These are phyloP conservation scores for Choristoneura fumiferana DNA, from an alignment of 1,140 invertebrate genomes.

Conservation along the genomic window DNA sequence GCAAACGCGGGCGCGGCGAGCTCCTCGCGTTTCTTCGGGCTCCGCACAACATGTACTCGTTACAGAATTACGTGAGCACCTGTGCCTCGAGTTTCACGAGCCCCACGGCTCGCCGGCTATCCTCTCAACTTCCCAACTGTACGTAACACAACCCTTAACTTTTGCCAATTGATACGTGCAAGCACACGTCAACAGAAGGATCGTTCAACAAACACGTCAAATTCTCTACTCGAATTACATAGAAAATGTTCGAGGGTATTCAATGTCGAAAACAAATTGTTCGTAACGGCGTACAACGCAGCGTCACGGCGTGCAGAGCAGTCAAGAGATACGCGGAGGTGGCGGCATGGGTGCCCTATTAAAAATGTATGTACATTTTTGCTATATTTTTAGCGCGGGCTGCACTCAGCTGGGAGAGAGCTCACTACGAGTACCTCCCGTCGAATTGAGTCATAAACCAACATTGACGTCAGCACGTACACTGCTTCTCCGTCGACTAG, in stretches of 20 bases:
- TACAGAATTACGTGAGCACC: neutral
- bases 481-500: conserved; percentile 40
- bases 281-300: neutral
- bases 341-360: conserved; percentile 24
- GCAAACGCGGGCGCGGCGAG: neutral
- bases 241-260: conserved; percentile 4
- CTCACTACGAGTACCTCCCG: conserved; percentile 53
- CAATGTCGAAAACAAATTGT: neutral
- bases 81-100: neutral
- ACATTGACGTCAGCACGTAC: conserved; percentile 60
- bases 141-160: neutral
- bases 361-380: conserved; percentile 56
- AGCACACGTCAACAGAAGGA: neutral
- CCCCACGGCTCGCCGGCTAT: neutral
- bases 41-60: neutral
- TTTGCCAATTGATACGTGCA: conserved; percentile 6
- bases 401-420: conserved; percentile 67
- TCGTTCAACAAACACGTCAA: neutral
- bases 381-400: conserved; percentile 67
- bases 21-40: neutral
- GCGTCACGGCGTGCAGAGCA: neutral
- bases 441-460: conserved; percentile 69
- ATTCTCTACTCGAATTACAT: neutral
- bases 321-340: conserved; percentile 11
- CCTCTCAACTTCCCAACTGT: neutral